Conservation (phyloP, 2,888 invertebrate species). For the Lithophane socia region DNA sequence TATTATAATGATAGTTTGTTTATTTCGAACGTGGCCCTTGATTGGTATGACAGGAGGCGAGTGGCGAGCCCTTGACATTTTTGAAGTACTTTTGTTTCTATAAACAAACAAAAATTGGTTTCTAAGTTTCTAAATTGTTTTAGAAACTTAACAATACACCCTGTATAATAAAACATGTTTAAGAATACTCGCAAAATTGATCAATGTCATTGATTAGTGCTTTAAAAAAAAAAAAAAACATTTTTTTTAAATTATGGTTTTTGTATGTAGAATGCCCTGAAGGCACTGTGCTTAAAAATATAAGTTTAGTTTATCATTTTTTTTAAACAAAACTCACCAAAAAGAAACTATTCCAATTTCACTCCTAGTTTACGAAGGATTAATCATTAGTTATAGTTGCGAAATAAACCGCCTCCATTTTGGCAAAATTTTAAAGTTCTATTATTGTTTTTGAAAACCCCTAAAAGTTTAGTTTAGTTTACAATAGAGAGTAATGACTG, state of each 20-base stretch:
- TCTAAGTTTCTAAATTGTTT: background rate
- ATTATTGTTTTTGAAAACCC: conserved; percentile 65
- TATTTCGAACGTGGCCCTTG: conserved; percentile 39
- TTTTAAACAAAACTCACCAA: conserved; percentile 1
- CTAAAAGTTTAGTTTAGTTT: conserved; percentile 68
- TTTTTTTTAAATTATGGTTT: no score
- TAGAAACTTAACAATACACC: no score
- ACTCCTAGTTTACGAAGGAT: conserved; percentile 35
- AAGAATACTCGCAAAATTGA: no score
- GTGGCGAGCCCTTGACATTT: conserved; percentile 14
- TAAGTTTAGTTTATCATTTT: background rate
- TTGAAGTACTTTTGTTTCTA: background rate
- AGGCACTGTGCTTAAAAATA: background rate
- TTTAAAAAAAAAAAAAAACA: no score
- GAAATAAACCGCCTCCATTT: conserved; percentile 43
- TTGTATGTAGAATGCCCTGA: background rate
- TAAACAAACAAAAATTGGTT: background rate
- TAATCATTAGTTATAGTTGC: conserved; percentile 44
- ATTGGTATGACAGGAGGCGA: conserved; percentile 29
- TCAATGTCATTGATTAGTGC: no score
- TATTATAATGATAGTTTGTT: conserved; percentile 55
- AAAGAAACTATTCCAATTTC: conserved; percentile 36
- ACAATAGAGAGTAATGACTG: conserved; percentile 74
- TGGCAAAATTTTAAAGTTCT: conserved; percentile 64
- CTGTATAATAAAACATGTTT: no score